A percentile compares a stretch with the other conserved stretches of the same genome.
Evolutionary conservation across 2,888 invertebrate species (phyloP).

Genomic region (Latrodectus elegans): DNA sequence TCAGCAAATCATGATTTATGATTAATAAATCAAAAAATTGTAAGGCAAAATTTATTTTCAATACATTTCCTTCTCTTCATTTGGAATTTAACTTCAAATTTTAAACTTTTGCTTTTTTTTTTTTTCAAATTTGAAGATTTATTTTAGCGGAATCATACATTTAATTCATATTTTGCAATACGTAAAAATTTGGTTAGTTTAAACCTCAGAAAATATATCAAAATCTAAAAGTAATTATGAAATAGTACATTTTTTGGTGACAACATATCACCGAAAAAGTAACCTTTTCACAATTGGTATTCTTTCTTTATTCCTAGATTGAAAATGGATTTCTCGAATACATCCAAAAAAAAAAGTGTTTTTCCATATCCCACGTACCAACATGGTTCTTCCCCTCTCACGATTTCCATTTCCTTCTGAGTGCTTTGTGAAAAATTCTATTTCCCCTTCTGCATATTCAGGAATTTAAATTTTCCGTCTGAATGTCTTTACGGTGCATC

Average conservation of each 20-base stretch:
- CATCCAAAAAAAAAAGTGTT: slow-evolving; percentile 5
- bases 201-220: too few relatives aligned
- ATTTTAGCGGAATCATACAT: too few relatives aligned
- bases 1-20: too few relatives aligned
- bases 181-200: too few relatives aligned
- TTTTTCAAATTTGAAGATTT: too few relatives aligned
- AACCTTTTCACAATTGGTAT: slow-evolving; percentile 11
- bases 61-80: too few relatives aligned
- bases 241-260: slow-evolving; percentile 1
- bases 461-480: slow-evolving; percentile 20
- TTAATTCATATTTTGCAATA: too few relatives aligned
- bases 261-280: neutral
- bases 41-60: too few relatives aligned
- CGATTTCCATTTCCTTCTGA: slow-evolving; percentile 44
- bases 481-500: neutral
- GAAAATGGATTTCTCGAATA: slow-evolving; percentile 23
- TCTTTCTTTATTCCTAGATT: neutral
- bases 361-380: slow-evolving; percentile 46
- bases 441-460: slow-evolving; percentile 56
- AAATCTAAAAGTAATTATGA: too few relatives aligned
- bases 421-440: slow-evolving; percentile 55
- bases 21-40: too few relatives aligned
- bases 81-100: too few relatives aligned
- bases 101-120: too few relatives aligned
- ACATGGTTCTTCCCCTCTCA: slow-evolving; percentile 18